Percentiles rank a stretch among this genome's conserved stretches.
phyloP scores from a whole-genome alignment of 2,888 invertebrate genomes.

The Cheilosia pagana region DNA sequence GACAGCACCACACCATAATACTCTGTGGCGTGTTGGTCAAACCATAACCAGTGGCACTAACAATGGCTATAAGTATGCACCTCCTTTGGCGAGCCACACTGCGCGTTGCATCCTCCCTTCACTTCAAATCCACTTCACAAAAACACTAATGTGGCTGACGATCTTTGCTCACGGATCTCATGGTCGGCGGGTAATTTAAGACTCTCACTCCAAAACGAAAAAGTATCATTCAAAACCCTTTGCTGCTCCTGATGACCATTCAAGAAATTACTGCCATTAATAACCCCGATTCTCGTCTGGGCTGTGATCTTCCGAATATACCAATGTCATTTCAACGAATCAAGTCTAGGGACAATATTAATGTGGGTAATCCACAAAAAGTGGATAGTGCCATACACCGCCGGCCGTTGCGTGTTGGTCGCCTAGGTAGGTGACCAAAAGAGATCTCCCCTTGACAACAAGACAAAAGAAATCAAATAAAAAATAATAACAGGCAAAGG shows the following conservation, averaged over 20 bases:
- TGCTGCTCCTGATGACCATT: slow-evolving; percentile 74
- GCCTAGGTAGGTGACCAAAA: slow-evolving; percentile 62
- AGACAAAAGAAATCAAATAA: slow-evolving; percentile 66
- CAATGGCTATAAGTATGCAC: slow-evolving; percentile 67
- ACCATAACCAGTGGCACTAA: slow-evolving; percentile 64
- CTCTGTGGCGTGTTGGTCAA: slow-evolving; percentile 41
- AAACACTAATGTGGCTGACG: slow-evolving; percentile 60
- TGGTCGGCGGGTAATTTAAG: slow-evolving; percentile 32
- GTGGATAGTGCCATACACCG: slow-evolving; percentile 68
- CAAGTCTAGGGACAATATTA: slow-evolving; percentile 67
- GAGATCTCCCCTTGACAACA: slow-evolving; percentile 54
- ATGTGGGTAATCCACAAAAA: slow-evolving; percentile 72
- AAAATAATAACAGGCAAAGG: slow-evolving; percentile 62
- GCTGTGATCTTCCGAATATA: slow-evolving; percentile 68
- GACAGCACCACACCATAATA: slow-evolving; percentile 14
- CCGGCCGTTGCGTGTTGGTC: too few relatives aligned
- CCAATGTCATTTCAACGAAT: slow-evolving; percentile 73
- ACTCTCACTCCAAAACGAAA: slow-evolving; percentile 35
- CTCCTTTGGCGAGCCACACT: slow-evolving; percentile 59
- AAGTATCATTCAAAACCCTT: slow-evolving; percentile 65
- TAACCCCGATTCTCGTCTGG: slow-evolving; percentile 50
- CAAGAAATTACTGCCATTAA: slow-evolving; percentile 74
- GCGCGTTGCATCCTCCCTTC: slow-evolving; percentile 35
- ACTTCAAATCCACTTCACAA: slow-evolving; percentile 63
- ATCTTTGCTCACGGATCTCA: slow-evolving; percentile 63